phyloP scores from a whole-genome alignment of 2,113 vertebrate genomes.

The Symphodus melops region DNA sequence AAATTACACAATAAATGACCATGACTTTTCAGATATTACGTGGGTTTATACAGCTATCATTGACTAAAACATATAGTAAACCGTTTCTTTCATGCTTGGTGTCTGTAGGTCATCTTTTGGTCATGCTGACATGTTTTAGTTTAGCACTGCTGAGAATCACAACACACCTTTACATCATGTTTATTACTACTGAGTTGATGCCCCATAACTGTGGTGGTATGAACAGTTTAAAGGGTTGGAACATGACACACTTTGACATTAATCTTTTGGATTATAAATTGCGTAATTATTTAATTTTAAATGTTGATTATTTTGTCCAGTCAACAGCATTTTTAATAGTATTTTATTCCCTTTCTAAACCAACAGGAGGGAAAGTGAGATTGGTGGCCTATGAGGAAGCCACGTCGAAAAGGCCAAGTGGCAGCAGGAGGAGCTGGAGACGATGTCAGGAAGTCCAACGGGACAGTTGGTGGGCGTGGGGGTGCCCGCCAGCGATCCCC shows the following conservation, averaged over 20 bases:
- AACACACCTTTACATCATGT: no score
- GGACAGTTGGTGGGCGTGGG: slow-evolving; percentile 78
- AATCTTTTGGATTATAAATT: background rate
- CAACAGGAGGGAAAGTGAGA: slow-evolving; percentile 67
- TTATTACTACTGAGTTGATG: no score
- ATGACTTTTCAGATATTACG: no score
- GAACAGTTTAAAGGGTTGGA: background rate
- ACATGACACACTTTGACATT: background rate
- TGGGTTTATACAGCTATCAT: no score
- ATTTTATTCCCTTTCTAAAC: slow-evolving; percentile 24
- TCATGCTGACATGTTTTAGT: no score
- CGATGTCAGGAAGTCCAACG: slow-evolving; percentile 78
- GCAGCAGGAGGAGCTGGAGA: slow-evolving; percentile 63
- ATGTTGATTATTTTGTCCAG: background rate
- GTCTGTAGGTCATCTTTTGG: no score
- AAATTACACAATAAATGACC: no score
- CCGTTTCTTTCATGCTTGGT: no score
- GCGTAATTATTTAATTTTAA: background rate
- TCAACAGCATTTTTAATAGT: background rate
- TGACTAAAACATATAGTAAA: no score
- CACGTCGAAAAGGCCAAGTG: slow-evolving; percentile 88
- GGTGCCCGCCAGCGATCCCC: slow-evolving; percentile 85
- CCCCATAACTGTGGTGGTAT: no score
- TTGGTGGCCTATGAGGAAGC: slow-evolving; percentile 92
- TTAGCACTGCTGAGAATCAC: no score